phyloP scores from a whole-genome alignment of 2,888 invertebrate species.

The Embidobia sp. region DNA sequence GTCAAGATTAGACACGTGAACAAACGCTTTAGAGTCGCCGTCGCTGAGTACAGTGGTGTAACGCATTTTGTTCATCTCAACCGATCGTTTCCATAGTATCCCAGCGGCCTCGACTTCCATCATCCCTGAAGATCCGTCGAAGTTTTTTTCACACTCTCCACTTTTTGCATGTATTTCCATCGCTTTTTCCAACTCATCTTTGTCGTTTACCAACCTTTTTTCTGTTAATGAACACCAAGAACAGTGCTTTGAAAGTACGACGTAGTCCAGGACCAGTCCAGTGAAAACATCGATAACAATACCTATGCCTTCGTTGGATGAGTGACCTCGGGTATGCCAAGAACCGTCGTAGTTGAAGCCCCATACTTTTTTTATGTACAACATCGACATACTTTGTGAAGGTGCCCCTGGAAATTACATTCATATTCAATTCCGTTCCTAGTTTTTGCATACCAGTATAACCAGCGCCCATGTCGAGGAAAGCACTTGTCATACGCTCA shows the following conservation, averaged over 20 bases:
- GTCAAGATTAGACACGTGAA: slow-evolving; percentile 4
- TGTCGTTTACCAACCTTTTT: slow-evolving; percentile 2
- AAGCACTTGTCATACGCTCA: slow-evolving; percentile 12
- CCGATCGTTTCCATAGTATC: slow-evolving; percentile 24
- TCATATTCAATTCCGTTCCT: slow-evolving; percentile 5
- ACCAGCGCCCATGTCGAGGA: slow-evolving; percentile 13
- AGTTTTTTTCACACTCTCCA: slow-evolving; percentile 21
- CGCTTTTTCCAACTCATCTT: slow-evolving; percentile 11
- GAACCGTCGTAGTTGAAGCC: slow-evolving; percentile 18
- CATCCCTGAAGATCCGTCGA: slow-evolving; percentile 14
- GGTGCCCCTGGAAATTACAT: background rate
- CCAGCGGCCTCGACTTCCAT: slow-evolving; percentile 21
- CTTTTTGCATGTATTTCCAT: slow-evolving; percentile 8
- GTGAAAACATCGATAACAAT: slow-evolving; percentile 29
- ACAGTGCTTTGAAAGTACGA: slow-evolving; percentile 22
- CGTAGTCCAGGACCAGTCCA: slow-evolving; percentile 27
- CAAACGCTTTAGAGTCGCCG: slow-evolving; percentile 17
- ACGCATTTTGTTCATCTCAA: slow-evolving; percentile 17
- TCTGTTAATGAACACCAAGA: background rate
- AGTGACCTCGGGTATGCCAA: slow-evolving; percentile 32
- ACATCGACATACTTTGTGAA: slow-evolving; percentile 5
- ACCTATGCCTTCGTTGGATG: slow-evolving; percentile 16
- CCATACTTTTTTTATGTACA: slow-evolving; percentile 13
- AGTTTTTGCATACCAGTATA: slow-evolving; percentile 15
- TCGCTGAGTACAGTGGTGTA: slow-evolving; percentile 19